Evolutionary conservation across 1,140 invertebrate genomes (phyloP), one percentile per base, ranked within the genome.

Genomic region (Cotesia glomerata): DNA sequence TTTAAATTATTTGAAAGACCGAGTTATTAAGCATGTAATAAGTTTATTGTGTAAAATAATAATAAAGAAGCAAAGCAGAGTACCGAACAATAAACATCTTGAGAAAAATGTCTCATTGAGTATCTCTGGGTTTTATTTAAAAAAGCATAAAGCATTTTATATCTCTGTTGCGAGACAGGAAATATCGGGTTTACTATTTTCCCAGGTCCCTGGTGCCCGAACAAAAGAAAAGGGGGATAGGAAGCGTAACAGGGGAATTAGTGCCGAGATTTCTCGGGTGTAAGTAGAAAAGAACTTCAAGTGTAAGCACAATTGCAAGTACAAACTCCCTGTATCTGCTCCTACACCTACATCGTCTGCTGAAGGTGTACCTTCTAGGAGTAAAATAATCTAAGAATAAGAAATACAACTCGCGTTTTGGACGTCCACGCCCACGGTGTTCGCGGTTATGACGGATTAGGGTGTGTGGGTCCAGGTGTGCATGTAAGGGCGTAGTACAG

Each of bases 391-490:
- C 26, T 26, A 26, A 26, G 26, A 26, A 26, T 26, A 65, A 35
- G 35, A 36, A 32, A 63, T 8, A 65, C 16, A 16, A n/a, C 65
- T 35, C 13, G 34, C 26, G 52, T n/a, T 68, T 68, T 71, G 51
- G n/a, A 65, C 69, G 52, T 63, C 45, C 69, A 62, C 61, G 54
- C 70, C 72, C 64, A 58, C 72, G 71, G 62, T 59, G 64, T 72
- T 26, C 62, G 64, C 71, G 61, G 76, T 77, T 78, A 76, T 79
- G 78, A 79, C 72, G 74, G 75, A 79, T 79, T 78, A 74, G 73
- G 75, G 77, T 76, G 73, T 77, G 73, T 73, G 77, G 73, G 71
- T 72, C 63, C 39, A 5, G 16, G 32, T 67, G 51, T 67, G 13
- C 52, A 54, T 4, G 51, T 69, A 68, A 74, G 73, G 66, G 73